These are phyloP conservation scores for Bucorvus abyssinicus DNA, from an alignment of 2,797 vertebrate species.

Conservation along the genomic window DNA sequence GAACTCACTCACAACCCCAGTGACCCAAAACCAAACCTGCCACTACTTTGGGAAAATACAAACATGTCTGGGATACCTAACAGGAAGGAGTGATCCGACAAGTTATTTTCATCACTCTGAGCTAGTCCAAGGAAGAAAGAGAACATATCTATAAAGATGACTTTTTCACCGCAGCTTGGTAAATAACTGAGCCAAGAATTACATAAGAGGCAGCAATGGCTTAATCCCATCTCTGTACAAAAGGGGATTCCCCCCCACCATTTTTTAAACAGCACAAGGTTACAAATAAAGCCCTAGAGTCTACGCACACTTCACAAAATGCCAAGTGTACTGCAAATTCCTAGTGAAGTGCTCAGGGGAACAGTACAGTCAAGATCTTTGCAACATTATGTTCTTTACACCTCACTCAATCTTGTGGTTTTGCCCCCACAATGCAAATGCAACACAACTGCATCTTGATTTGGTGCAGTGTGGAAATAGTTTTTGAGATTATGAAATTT, in stretches of 20 bases:
- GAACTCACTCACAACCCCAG: not conserved
- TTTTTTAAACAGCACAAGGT: not conserved
- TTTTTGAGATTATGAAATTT: not conserved
- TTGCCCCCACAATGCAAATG: not conserved
- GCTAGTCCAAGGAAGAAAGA: not conserved
- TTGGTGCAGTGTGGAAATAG: fast-evolving
- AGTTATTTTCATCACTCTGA: not conserved
- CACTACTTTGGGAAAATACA: not conserved
- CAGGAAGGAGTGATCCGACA: not conserved
- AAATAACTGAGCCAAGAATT: not conserved
- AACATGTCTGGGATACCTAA: not conserved
- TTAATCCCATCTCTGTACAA: not conserved
- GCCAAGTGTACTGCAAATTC: not conserved
- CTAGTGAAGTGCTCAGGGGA: not conserved
- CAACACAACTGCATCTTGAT: not conserved
- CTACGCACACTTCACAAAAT: not conserved
- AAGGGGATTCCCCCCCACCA: not conserved
- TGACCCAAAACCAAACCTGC: not conserved
- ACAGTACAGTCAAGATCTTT: not conserved
- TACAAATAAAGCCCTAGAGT: not conserved
- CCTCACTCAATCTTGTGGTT: not conserved
- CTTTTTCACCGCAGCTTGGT: not conserved
- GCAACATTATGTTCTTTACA: not conserved
- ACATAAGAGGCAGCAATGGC: not conserved
- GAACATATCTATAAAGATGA: not conserved